phyloP scores from a whole-genome alignment of 2,113 vertebrate genomes.

The Sclerurus mexicanus region DNA sequence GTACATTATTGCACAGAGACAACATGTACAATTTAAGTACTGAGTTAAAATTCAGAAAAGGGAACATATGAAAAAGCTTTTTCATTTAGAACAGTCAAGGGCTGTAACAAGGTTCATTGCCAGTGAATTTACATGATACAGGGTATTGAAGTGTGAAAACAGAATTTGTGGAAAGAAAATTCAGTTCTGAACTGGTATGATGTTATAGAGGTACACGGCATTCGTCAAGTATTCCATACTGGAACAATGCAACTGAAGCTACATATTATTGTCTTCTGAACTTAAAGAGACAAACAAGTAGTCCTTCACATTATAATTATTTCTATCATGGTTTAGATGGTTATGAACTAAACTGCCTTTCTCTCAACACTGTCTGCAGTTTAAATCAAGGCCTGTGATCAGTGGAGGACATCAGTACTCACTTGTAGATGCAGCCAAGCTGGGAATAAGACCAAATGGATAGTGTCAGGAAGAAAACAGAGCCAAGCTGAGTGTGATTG shows the following conservation, averaged over 20 bases:
- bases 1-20: not conserved
- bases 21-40: not conserved
- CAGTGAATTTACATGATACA: not conserved
- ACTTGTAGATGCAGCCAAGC: not conserved
- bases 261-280: not conserved
- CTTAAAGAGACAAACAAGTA: not conserved
- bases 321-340: not conserved
- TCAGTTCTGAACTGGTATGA: not conserved
- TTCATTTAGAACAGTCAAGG: not conserved
- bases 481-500: not conserved
- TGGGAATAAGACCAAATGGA: not conserved
- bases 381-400: not conserved
- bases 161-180: not conserved
- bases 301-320: not conserved
- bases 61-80: not conserved
- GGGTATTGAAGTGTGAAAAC: not conserved
- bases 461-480: not conserved
- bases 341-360: not conserved
- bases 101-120: not conserved
- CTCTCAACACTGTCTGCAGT: not conserved
- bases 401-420: not conserved
- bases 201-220: rapidly evolving
- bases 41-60: not conserved
- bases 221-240: not conserved
- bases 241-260: not conserved